Base-by-base conservation (phyloP, 2,113 vertebrate species). In the Cercocebus atys region DNA sequence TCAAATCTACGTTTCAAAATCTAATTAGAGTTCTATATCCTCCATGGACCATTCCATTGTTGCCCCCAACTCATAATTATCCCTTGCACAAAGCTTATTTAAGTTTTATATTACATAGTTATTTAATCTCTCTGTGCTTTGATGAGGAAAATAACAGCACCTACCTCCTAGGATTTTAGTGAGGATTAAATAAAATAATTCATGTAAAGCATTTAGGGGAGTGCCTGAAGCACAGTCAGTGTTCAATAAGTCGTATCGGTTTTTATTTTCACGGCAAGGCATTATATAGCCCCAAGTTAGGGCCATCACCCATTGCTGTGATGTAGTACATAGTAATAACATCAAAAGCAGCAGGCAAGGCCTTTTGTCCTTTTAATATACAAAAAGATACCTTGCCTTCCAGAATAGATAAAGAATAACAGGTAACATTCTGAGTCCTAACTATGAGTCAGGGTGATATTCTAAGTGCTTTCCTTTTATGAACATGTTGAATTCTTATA, bases 381-480 rank as follows among this genome's bases (percentile, higher is more conserved):
- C 35, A 79, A 87, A 40, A 95, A 10, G 78, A 70, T 93, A 64
- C 23, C 10, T 78, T 90, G 47, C 43, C 25, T 76, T 50, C 25
- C 14, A n/a, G 30, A 88, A 75, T 76, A 95, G 68, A 9, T 47
- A 80, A 92, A 43, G 30, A 47, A 70, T 50, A 95, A 85, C 59
- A 86, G 78, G 25, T 64, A 81, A 90, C 17, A n/a, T 88, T 88
- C 18, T 80, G 40, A 47, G 38, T 81, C 8, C 22, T 94, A 94
- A 87, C 16, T 68, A 68, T 47, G 40, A 94, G 47, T 13, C 22
- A 83, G 14, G 17, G 20, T 14, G 7, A 75, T 50, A 25, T 90
- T 96, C 73, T 90, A 78, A 75, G n/a, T 75, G 86, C 25, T 96
- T 91, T 94, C 35, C 25, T 64, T 88, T 11, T 66, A 73, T 32